Evolutionary conservation across 2,113 vertebrate genomes (phyloP).

Genomic region (Mastomys natalensis): DNA sequence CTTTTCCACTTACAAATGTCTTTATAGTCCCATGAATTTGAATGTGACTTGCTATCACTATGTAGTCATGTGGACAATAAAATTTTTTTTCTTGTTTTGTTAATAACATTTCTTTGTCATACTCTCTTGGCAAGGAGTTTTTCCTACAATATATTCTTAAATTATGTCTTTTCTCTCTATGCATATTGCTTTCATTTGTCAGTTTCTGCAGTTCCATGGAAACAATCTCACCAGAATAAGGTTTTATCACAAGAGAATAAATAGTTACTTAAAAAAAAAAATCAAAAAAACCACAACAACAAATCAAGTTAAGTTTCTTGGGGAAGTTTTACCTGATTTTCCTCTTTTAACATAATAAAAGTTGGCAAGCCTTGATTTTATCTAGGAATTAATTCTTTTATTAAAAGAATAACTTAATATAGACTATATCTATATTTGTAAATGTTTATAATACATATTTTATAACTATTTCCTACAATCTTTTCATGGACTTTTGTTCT

Average conservation of each 20-base stretch:
- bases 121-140: not conserved
- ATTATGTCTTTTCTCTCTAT: not conserved
- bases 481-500: slow-evolving; percentile 48
- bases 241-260: slow-evolving; percentile 54
- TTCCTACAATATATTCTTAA: not conserved
- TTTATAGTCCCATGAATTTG: not conserved
- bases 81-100: slow-evolving; percentile 4
- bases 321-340: slow-evolving; percentile 61
- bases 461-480: slow-evolving; percentile 40
- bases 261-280: slow-evolving; percentile 36
- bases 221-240: slow-evolving; percentile 14
- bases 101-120: slow-evolving; percentile 1
- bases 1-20: not conserved
- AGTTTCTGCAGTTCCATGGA: not conserved
- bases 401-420: slow-evolving; percentile 31
- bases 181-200: not conserved
- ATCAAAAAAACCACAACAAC: not conserved
- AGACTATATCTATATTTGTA: slow-evolving; percentile 64
- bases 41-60: not conserved
- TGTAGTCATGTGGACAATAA: not conserved
- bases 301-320: slow-evolving; percentile 59
- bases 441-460: slow-evolving; percentile 63
- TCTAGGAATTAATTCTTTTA: slow-evolving; percentile 37
- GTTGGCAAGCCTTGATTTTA: slow-evolving; percentile 51
- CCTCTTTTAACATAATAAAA: slow-evolving; percentile 65